Conservation (phyloP, 2,888 invertebrate genomes). For the Eledona agricola region DNA sequence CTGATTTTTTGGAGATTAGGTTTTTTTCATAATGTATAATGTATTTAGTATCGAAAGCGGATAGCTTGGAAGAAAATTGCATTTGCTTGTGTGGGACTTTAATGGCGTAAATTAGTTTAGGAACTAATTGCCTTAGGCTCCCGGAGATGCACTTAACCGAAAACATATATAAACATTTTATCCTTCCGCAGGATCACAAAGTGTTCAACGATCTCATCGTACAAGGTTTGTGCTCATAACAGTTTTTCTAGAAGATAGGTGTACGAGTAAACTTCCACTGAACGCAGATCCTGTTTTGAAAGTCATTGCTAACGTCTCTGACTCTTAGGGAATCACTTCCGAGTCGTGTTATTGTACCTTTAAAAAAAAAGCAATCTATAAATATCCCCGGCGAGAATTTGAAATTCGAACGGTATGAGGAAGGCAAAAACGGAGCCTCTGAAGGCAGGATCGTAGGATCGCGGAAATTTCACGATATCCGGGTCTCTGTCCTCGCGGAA, state of each 20-base stretch:
- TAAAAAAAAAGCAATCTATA: slow-evolving; percentile 9
- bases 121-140: neutral
- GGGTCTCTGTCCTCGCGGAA: slow-evolving; percentile 48
- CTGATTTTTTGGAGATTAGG: too few species aligned
- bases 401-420: neutral
- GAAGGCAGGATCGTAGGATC: slow-evolving; percentile 16
- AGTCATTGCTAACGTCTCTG: slow-evolving; percentile 35
- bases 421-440: neutral
- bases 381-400: slow-evolving; percentile 2
- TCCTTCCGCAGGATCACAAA: too few species aligned
- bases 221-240: too few species aligned
- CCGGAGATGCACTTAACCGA: slow-evolving; percentile 8
- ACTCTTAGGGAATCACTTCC: slow-evolving; percentile 33
- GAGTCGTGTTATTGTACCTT: slow-evolving; percentile 25
- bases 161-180: slow-evolving; percentile 13
- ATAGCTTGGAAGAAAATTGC: too few species aligned
- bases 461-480: slow-evolving; percentile 43
- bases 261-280: neutral
- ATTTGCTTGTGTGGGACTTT: slow-evolving; percentile 1
- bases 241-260: neutral
- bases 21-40: too few species aligned
- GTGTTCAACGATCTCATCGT: too few species aligned
- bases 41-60: too few species aligned
- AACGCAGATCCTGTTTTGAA: slow-evolving; percentile 27
- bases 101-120: neutral